Evolutionary conservation across 2,888 invertebrate species (phyloP), one percentile per base, ranked within the genome.

Genomic region (Lottia scabra): DNA sequence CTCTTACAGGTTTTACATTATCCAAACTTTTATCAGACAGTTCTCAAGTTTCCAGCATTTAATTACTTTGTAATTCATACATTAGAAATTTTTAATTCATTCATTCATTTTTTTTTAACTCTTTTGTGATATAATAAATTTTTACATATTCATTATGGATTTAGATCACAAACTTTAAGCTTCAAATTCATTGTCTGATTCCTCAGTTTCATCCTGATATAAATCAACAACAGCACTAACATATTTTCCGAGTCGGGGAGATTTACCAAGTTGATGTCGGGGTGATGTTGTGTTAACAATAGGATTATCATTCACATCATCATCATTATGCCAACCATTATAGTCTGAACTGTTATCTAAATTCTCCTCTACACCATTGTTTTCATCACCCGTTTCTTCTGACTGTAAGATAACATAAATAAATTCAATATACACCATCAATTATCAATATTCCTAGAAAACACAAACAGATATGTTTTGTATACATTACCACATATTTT

Each of bases 191-290:
- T 56, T 19, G 13, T 56, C 56, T 23, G 19, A 23, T 56, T 56
- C 56, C 12, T 56, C 56, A 19, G 56, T 23, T 23, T 56, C 56
- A 3, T 56, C 23, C 10, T 56, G 56, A 56, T 56, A 56, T 23
- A 56, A 23, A 56, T 56, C 56, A 12, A 56, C 56, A 23, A 56
- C 56, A 23, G 56, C 56, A 56, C 56, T 56, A 56, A 56, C 56
- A 23, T 56, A 56, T 56, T 56, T 56, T 23, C 56, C 56, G 1
- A 38, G 8, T 38, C 38, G 5, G 38, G 38, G 38, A 8, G 38
- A 38, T 38, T 38, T 38, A 8, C 38, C 38, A 38, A 6, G 38
- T 56, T 56, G 19, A 19, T 23, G 23, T 56, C 56, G 1, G 0
- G 56, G 56, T 23, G 56, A 23, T 23, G 19, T 56, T 56, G 23